Base-by-base conservation (phyloP, 35 echinoderm and acorn worm species). In the Diadema setosum region DNA sequence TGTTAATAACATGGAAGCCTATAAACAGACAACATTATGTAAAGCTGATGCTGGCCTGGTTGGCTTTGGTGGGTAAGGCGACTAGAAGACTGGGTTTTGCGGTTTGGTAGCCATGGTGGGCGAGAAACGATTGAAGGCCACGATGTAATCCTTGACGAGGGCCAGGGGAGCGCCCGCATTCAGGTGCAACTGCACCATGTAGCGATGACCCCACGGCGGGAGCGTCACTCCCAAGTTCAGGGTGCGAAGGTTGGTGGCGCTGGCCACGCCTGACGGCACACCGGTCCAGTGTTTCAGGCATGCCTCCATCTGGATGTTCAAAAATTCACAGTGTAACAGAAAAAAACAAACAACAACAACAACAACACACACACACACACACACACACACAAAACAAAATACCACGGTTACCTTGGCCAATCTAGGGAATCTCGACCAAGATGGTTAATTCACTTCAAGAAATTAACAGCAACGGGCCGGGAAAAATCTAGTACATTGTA, bases 121-220 rank as follows among this genome's bases (percentile, higher is more conserved):
- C 26, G 73, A 34, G 30, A 78, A 78, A 3, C 73, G 73, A 42
- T 26, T 17, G 2, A 78, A 41, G 29, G 73, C 73, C 9, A 78
- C 73, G 1, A 78, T 78, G 40, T 78, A 78, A 5, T 78, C 73
- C 73, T 78, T 78, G 14, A 78, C 73, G 17, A 78, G 37, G 6
- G 73, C 39, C 40, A 78, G 39, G 17, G 73, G 73, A 39, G 44
- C 73, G 7, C 73, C 73, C 5, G 27, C 35, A 11, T 78, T 78
- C 27, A 78, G 73, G 37, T 91, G 89, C n/a, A 91, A 70, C 31
- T 75, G 41, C 5, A 91, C n/a, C 52, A 85, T 91, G 25, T 83
- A 85, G 18, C 82, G 89, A 24, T 85, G 39, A 52, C 70, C 75
- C 89, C 89, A 91, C 65, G 89, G 89, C 6, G 89, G 89, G 36